These are phyloP conservation scores for Ormyrus rosae DNA, from an alignment of 2,888 invertebrate species.

Conservation along the genomic window DNA sequence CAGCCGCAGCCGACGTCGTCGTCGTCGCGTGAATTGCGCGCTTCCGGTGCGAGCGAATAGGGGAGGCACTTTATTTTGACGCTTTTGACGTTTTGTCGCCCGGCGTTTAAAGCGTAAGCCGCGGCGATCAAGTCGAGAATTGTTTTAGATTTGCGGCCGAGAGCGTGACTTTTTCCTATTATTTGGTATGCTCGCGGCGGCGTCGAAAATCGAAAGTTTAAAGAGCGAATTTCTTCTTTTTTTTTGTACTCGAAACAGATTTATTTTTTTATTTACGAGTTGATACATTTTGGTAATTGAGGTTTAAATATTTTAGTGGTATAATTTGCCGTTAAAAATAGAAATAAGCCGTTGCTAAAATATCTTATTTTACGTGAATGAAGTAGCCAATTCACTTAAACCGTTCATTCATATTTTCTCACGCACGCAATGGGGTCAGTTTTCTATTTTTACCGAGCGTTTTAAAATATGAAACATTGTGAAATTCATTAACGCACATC, in stretches of 20 bases:
- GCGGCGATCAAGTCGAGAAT: no score
- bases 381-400: conserved; percentile 44
- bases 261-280: no score
- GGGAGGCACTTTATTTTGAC: conserved; percentile 40
- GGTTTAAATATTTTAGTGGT: no score
- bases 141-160: no score
- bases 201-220: no score
- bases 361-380: conserved; percentile 48
- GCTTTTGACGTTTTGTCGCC: conserved; percentile 37
- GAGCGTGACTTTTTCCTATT: no score
- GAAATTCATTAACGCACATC: conserved; percentile 16
- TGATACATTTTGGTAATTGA: no score
- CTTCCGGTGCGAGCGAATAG: conserved; percentile 45
- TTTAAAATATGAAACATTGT: conserved; percentile 39
- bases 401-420: conserved; percentile 55
- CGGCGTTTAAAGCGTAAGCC: background rate
- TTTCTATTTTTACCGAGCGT: conserved; percentile 45
- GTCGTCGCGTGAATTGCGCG: conserved; percentile 48
- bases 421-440: conserved; percentile 50
- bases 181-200: no score
- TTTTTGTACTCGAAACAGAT: no score
- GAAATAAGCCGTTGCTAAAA: conserved; percentile 24
- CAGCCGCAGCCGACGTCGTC: background rate
- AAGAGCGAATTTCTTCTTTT: no score
- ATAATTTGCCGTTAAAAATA: conserved; percentile 1